Conservation (phyloP, 2,113 vertebrate species). For the Elachura formosa region DNA sequence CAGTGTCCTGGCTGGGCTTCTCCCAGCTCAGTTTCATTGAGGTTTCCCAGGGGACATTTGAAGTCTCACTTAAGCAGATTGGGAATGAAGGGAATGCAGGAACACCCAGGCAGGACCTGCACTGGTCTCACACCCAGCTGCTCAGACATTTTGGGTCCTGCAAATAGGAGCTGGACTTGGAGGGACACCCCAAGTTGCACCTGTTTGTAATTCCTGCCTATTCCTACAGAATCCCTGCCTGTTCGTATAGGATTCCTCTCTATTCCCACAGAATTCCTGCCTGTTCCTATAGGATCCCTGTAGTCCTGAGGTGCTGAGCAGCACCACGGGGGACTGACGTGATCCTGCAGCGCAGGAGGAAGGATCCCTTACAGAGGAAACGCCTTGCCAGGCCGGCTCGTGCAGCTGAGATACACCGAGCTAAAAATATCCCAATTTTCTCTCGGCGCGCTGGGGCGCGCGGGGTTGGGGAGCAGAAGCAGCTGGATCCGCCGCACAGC, state of each 20-base stretch:
- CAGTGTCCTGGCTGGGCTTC: fast-evolving
- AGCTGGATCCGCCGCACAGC: fast-evolving
- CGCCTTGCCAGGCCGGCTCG: neutral
- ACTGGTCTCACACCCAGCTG: neutral
- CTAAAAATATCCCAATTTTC: neutral
- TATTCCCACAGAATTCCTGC: neutral
- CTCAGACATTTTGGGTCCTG: neutral
- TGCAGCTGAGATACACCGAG: neutral
- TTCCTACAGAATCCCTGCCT: neutral
- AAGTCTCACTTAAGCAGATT: neutral
- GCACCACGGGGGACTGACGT: fast-evolving
- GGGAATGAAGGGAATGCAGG: neutral
- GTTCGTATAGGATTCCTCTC: fast-evolving
- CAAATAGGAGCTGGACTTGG: neutral
- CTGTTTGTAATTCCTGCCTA: neutral
- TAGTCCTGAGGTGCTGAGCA: fast-evolving
- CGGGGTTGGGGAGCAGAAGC: fast-evolving
- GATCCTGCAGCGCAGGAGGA: neutral
- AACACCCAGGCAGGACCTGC: neutral
- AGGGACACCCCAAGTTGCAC: fast-evolving
- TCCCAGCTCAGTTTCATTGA: neutral
- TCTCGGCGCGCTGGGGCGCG: fast-evolving
- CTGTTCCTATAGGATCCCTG: neutral
- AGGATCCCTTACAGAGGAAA: neutral
- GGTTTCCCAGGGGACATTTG: neutral